A percentile compares a stretch with the other conserved stretches of the same genome.
Conservation (phyloP, 2,888 invertebrate species). For the Eutolmus rufibarbis region DNA sequence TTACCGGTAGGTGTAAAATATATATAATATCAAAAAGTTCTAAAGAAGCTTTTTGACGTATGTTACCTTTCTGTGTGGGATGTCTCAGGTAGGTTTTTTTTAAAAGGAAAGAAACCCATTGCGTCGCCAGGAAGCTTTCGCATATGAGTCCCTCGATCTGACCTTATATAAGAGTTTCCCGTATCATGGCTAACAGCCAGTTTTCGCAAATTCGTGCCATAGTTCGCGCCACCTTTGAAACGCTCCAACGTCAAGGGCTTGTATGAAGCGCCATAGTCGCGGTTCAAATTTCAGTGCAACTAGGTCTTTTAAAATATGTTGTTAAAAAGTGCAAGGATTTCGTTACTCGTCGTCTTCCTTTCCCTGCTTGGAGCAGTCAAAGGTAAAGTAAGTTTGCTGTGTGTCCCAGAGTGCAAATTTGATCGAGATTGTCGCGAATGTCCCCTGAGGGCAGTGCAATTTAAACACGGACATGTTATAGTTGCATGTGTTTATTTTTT, state of each 20-base stretch:
- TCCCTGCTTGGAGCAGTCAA: not conserved
- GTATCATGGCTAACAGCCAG: not conserved
- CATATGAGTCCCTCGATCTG: not conserved
- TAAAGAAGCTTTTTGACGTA: not conserved
- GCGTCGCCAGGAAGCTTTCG: conserved; percentile 10
- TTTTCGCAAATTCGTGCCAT: not conserved
- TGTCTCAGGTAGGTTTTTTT: not conserved
- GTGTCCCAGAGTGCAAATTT: not conserved
- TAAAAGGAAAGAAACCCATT: not conserved
- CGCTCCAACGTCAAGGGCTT: not conserved
- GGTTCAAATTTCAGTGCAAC: not conserved
- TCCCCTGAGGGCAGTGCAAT: not conserved
- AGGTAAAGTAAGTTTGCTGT: not conserved
- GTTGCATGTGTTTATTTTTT: conserved; percentile 4
- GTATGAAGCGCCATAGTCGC: not conserved
- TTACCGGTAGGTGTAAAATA: not conserved
- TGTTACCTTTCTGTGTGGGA: not conserved
- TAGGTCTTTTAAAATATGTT: not conserved
- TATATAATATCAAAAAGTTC: conserved; percentile 3
- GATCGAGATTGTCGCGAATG: not conserved
- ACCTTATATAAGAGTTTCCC: conserved; percentile 12
- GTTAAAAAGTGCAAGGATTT: conserved; percentile 1
- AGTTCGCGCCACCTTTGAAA: not conserved
- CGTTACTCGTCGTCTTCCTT: not conserved
- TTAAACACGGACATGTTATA: not conserved